Evolutionary conservation across 2,797 vertebrate species (phyloP).

Genomic region (Chelmon rostratus): DNA sequence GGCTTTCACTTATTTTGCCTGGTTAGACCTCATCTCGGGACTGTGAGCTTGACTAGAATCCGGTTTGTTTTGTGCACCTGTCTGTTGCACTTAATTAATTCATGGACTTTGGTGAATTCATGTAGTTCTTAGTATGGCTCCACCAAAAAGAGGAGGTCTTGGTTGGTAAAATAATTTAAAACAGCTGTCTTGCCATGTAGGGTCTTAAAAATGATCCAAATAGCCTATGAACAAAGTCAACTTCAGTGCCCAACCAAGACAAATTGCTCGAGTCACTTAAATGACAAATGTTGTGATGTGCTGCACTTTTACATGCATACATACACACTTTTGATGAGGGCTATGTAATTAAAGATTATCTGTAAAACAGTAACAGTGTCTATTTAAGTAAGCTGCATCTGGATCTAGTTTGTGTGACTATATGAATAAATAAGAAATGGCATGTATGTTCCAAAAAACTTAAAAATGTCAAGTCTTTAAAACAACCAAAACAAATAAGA

Average conservation of each 20-base stretch:
- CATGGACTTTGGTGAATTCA: not conserved
- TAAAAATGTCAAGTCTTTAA: not conserved
- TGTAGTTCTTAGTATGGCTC: not conserved
- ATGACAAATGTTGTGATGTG: slow-evolving; percentile 6
- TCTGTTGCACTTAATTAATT: not conserved
- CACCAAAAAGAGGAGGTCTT: not conserved
- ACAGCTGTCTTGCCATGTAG: not conserved
- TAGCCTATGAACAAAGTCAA: not conserved
- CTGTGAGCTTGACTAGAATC: not conserved
- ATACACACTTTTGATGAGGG: too few relatives aligned
- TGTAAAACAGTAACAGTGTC: not conserved
- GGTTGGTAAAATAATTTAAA: not conserved
- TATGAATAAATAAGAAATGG: not conserved
- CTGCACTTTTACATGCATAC: not conserved
- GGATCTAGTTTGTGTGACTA: not conserved
- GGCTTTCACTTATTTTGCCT: slow-evolving; percentile 1
- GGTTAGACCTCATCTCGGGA: not conserved
- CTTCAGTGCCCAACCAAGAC: not conserved
- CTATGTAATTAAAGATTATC: slow-evolving; percentile 1
- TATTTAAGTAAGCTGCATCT: not conserved
- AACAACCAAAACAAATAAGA: not conserved
- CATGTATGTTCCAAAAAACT: not conserved
- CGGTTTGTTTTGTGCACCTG: slow-evolving; percentile 17
- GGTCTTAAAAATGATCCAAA: not conserved
- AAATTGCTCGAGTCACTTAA: not conserved